Evolutionary conservation across 2,113 vertebrate genomes (phyloP).

Genomic region (Muntiacus muntjak): DNA sequence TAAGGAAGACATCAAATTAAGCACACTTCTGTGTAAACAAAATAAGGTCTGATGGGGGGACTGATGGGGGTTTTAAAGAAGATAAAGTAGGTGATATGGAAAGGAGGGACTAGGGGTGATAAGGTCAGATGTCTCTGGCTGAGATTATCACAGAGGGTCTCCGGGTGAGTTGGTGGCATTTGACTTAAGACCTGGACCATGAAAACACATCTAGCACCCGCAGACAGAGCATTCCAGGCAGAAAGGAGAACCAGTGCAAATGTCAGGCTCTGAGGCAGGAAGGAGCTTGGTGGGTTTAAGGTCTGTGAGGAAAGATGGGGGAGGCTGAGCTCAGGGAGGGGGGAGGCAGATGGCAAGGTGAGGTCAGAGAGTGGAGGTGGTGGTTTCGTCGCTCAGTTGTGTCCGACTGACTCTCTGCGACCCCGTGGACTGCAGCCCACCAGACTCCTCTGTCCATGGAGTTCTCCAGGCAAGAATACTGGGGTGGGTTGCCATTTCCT

Average conservation of each 20-base stretch:
- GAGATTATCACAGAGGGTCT: not conserved
- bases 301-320: not conserved
- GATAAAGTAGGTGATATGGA: not conserved
- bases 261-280: not conserved
- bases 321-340: not conserved
- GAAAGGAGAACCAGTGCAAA: not conserved
- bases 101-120: not conserved
- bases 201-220: not conserved
- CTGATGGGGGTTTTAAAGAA: not conserved
- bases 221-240: not conserved
- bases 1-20: not conserved
- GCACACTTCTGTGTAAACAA: not conserved
- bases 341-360: not conserved
- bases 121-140: not conserved
- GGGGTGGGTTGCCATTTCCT: not conserved
- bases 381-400: fast-evolving
- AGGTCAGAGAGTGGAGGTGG: not conserved
- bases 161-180: not conserved
- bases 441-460: not conserved
- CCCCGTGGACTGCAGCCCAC: not conserved
- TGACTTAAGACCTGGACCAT: not conserved
- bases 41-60: not conserved
- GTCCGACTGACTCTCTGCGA: fast-evolving
- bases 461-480: not conserved
- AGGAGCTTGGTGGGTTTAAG: not conserved